These are phyloP conservation scores for Lophochroa leadbeateri DNA, from an alignment of 2,113 vertebrate species.

Conservation along the genomic window DNA sequence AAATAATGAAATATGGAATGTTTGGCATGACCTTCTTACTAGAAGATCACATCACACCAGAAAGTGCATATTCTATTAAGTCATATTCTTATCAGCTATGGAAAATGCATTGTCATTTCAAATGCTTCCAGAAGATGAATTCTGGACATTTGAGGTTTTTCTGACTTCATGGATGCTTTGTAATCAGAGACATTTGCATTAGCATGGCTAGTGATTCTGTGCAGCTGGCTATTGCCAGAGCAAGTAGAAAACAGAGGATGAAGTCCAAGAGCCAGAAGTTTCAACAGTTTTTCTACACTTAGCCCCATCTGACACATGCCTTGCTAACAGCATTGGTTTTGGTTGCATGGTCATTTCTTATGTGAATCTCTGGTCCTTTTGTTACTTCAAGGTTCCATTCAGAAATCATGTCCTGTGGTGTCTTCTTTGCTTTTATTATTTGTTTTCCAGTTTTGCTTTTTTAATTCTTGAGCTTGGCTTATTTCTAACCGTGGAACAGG, in stretches of 20 bases:
- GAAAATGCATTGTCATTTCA: neutral
- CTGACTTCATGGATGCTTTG: neutral
- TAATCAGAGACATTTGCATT: neutral
- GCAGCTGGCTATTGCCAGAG: neutral
- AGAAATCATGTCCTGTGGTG: neutral
- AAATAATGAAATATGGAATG: neutral
- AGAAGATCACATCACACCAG: neutral
- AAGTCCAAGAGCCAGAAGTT: neutral
- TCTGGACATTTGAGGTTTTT: neutral
- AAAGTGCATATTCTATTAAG: neutral
- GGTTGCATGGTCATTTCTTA: neutral
- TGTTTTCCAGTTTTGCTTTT: neutral
- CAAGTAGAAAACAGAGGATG: neutral
- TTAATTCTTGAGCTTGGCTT: neutral
- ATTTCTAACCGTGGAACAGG: neutral
- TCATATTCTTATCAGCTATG: constrained; percentile 16
- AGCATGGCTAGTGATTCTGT: neutral
- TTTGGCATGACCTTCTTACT: neutral
- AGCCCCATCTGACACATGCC: neutral
- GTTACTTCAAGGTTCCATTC: neutral
- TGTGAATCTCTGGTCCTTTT: neutral
- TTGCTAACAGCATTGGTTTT: neutral
- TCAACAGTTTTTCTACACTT: neutral
- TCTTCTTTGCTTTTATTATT: neutral
- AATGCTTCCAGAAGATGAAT: neutral